These are phyloP conservation scores for Porites lobata DNA, from an alignment of 92 coral and sea anemone genomes.

Conservation along the genomic window DNA sequence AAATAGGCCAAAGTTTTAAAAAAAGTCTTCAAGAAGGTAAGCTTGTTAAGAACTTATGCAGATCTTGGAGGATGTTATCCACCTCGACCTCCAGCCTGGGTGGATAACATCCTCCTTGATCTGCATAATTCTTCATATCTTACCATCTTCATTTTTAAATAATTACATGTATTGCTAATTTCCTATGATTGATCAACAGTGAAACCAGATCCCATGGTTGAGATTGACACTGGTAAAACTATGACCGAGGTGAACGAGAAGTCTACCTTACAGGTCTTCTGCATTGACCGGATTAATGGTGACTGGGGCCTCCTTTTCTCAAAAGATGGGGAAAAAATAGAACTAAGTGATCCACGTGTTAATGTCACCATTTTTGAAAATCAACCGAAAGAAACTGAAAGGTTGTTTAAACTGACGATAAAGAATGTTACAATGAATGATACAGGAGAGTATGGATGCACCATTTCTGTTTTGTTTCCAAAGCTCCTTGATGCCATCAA, in stretches of 20 bases:
- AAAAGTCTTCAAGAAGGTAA: no score
- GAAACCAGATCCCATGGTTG: neutral
- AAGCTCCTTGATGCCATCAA: neutral
- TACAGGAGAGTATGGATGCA: neutral
- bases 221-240: neutral
- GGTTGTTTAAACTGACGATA: slow-evolving; percentile 8
- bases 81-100: no score
- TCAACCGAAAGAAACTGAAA: neutral
- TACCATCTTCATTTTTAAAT: no score
- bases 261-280: slow-evolving; percentile 14
- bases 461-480: neutral
- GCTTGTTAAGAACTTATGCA: no score
- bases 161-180: no score
- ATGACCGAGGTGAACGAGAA: neutral
- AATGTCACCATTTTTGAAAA: neutral
- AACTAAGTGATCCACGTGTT: neutral
- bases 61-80: no score
- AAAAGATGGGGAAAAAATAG: neutral
- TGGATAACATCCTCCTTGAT: no score
- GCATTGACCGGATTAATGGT: slow-evolving; percentile 22
- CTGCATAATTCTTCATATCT: no score
- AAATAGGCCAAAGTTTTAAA: no score
- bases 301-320: neutral
- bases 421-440: neutral
- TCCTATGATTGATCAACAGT: neutral